These are phyloP conservation scores for Cryptus armator DNA, from an alignment of 2,888 invertebrate species.

Conservation along the genomic window DNA sequence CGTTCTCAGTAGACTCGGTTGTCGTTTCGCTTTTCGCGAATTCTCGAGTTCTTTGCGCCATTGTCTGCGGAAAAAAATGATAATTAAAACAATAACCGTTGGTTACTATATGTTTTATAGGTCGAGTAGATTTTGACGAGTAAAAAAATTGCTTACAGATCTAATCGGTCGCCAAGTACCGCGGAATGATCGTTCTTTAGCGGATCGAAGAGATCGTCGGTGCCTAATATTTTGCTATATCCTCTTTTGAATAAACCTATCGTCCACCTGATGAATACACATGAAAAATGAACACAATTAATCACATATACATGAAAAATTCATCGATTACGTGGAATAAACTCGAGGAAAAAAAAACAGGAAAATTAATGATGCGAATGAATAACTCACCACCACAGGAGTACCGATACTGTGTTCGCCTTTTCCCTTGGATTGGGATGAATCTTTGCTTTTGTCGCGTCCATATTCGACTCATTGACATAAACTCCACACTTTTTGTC, in stretches of 20 bases:
- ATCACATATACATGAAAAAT: no score
- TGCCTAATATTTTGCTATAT: constrained; percentile 89
- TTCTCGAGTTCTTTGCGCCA: constrained; percentile 85
- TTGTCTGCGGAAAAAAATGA: constrained; percentile 81
- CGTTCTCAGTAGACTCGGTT: constrained; percentile 85
- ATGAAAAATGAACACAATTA: no score
- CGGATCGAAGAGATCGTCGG: constrained; percentile 91
- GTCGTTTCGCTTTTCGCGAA: constrained; percentile 76
- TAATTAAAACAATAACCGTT: neutral
- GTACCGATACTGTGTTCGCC: constrained; percentile 88
- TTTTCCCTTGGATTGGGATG: constrained; percentile 87
- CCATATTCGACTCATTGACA: constrained; percentile 74
- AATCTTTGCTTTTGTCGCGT: constrained; percentile 82
- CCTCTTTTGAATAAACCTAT: constrained; percentile 92
- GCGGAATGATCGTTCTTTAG: constrained; percentile 90
- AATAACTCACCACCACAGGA: constrained; percentile 87
- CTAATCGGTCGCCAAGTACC: constrained; percentile 89
- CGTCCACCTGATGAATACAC: constrained; percentile 89
- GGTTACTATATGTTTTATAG: no score
- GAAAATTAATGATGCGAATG: neutral
- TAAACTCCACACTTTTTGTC: constrained; percentile 19
- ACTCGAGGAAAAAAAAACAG: neutral
- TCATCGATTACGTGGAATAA: neutral
- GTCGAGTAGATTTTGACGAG: neutral
- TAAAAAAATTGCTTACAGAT: constrained; percentile 86